phyloP scores from a whole-genome alignment of 1,140 invertebrate genomes.

The Drosophila fuyamai region DNA sequence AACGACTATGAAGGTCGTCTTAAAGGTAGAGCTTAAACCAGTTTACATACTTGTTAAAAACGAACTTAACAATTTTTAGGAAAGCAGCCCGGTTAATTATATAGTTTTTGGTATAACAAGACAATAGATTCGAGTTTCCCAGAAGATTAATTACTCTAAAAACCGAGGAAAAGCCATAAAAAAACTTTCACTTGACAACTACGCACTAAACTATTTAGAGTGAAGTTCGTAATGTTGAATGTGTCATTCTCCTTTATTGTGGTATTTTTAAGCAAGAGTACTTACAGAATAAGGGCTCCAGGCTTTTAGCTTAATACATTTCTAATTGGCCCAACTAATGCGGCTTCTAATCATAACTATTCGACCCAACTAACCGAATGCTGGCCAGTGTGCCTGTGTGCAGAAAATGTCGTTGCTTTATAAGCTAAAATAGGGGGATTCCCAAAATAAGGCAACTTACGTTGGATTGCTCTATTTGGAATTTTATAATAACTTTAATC shows the following conservation, averaged over 20 bases:
- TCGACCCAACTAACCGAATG: conserved; percentile 17
- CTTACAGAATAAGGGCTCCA: background rate
- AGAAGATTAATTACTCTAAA: background rate
- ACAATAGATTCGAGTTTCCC: background rate
- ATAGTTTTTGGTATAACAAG: background rate
- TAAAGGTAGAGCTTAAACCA: background rate
- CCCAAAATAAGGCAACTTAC: background rate
- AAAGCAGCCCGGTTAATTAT: no score
- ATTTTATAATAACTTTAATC: no score
- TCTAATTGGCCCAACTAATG: conserved; percentile 8
- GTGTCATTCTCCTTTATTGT: background rate
- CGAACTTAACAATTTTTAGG: no score
- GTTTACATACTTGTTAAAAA: background rate
- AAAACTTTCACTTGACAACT: conserved; percentile 12
- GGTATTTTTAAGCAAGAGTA: background rate
- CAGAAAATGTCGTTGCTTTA: background rate
- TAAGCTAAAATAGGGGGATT: background rate
- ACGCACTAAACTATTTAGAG: background rate
- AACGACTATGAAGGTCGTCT: conserved; percentile 18
- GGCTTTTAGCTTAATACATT: conserved; percentile 9
- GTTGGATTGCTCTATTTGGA: no score
- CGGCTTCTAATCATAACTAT: conserved; percentile 17
- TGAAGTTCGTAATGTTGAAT: background rate
- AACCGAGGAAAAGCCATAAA: background rate
- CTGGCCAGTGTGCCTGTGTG: conserved; percentile 11